A percentile compares a stretch with the other conserved stretches of the same genome.
Evolutionary conservation across 2,888 invertebrate species (phyloP).

Genomic region (Lutraria lutraria): DNA sequence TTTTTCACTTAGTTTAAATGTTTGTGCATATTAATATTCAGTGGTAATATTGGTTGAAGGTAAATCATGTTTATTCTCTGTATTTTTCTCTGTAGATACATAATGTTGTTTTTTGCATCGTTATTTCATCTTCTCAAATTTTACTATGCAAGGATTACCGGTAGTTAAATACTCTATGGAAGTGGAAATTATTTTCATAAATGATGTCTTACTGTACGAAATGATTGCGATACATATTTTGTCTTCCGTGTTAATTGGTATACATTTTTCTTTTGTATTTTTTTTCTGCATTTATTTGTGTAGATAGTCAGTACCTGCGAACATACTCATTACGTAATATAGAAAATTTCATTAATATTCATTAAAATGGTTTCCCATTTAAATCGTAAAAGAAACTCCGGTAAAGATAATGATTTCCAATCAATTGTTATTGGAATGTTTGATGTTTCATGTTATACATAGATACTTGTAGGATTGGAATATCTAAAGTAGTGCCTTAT

Average conservation of each 20-base stretch:
- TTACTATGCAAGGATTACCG: conserved; percentile 36
- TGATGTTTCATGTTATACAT: not conserved
- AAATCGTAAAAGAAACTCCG: not conserved
- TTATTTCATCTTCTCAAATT: conserved; percentile 6
- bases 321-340: conserved; percentile 27
- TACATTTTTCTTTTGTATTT: conserved; percentile 21
- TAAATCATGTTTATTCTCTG: not conserved
- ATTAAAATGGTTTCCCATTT: not conserved
- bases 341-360: not conserved
- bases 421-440: not conserved
- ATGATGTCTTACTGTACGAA: not conserved
- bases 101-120: not conserved
- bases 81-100: not conserved
- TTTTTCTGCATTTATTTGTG: conserved; percentile 14
- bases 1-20: conserved; percentile 14
- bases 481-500: not conserved
- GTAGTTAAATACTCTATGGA: conserved; percentile 16
- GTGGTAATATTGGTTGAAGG: not conserved
- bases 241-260: conserved; percentile 32
- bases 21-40: not conserved
- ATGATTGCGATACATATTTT: not conserved
- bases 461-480: not conserved
- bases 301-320: conserved; percentile 36
- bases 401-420: not conserved
- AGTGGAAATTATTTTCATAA: not conserved